Evolutionary conservation across 2,797 vertebrate genomes (phyloP).

Genomic region (Poeciliopsis turneri): DNA sequence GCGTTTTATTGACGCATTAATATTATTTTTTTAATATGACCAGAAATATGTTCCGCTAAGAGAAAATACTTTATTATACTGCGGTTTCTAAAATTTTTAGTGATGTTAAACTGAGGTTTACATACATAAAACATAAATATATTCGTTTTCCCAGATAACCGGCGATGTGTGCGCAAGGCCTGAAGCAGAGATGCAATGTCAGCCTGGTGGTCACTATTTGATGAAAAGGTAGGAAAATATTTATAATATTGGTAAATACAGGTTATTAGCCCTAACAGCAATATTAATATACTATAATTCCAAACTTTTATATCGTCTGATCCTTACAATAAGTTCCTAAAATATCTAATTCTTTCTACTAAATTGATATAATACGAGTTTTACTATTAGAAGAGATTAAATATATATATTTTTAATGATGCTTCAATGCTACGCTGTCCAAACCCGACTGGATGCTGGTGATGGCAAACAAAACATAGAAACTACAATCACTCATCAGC

Average conservation of each 20-base stretch:
- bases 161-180: too few species aligned
- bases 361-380: background rate
- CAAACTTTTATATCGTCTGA: background rate
- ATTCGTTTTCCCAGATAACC: too few species aligned
- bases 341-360: background rate
- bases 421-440: background rate
- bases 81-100: too few species aligned
- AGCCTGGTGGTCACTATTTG: too few species aligned
- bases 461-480: background rate
- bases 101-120: too few species aligned
- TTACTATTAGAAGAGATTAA: background rate
- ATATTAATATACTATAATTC: background rate
- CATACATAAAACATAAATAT: too few species aligned
- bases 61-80: background rate
- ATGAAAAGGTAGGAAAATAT: too few species aligned
- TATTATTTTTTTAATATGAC: background rate
- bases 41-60: background rate
- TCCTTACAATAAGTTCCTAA: background rate
- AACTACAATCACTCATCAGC: background rate
- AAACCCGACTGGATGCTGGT: background rate
- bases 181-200: too few species aligned
- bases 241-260: too few species aligned
- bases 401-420: background rate
- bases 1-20: background rate
- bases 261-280: background rate